These are phyloP conservation scores for Schizotus pectinicornis DNA, from an alignment of 2,888 invertebrate species.

Conservation along the genomic window DNA sequence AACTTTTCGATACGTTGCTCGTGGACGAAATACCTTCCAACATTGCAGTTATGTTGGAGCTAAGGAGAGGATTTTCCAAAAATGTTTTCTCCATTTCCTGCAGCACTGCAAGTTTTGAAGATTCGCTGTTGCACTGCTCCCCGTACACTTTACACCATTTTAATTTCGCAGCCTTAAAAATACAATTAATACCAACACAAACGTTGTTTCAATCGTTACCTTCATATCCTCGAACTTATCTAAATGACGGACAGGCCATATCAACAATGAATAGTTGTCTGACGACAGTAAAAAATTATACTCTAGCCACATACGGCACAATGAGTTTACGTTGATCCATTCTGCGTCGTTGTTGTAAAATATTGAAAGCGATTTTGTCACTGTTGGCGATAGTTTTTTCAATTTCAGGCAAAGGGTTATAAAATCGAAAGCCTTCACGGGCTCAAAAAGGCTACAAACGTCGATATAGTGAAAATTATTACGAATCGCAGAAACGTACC, in stretches of 20 bases:
- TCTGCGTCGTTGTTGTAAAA: slow-evolving; percentile 8
- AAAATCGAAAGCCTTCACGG: background rate
- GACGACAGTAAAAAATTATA: background rate
- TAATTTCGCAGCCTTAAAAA: slow-evolving; percentile 31
- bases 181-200: slow-evolving; percentile 4
- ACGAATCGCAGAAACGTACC: background rate
- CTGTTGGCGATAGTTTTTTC: background rate
- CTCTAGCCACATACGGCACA: slow-evolving; percentile 15
- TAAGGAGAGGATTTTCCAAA: slow-evolving; percentile 39
- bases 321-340: background rate
- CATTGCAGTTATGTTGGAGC: slow-evolving; percentile 34
- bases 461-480: background rate
- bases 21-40: slow-evolving; percentile 25
- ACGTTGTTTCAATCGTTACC: slow-evolving; percentile 5
- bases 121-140: slow-evolving; percentile 28
- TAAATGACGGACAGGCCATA: slow-evolving; percentile 40
- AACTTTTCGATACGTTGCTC: slow-evolving; percentile 5
- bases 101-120: slow-evolving; percentile 34
- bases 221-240: slow-evolving; percentile 34
- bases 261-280: slow-evolving; percentile 19
- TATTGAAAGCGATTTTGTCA: background rate
- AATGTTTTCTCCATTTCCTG: slow-evolving; percentile 37
- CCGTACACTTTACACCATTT: slow-evolving; percentile 35
- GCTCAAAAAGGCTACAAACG: slow-evolving; percentile 4
- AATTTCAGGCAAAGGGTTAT: background rate